Base-by-base conservation (phyloP, 1,140 invertebrate species). In the Zophobas morio region DNA sequence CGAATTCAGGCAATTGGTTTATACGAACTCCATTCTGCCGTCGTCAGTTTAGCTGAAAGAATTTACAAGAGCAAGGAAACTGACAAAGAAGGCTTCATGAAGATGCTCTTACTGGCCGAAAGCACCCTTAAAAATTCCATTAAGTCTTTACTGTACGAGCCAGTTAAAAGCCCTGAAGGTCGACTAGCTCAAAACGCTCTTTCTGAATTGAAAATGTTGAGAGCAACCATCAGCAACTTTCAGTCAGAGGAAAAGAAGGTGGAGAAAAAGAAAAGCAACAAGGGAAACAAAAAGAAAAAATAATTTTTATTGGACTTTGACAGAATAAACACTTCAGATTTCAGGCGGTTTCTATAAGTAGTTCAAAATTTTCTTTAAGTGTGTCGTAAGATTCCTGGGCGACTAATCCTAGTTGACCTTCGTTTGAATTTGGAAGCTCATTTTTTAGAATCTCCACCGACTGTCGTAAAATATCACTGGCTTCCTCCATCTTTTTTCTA, bases 21-120 rank as follows among this genome's bases (percentile, higher is more conserved):
- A 35, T 95, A 94, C 74, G 93, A 96, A 85, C 84, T 95, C 77
- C 92, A 94, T 82, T 89, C 90, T 8, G 90, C 93, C 0, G 86
- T 91, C 49, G 88, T 91, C 2, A 89, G 92, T 70, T 82, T 94
- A 40, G 89, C 91, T 0, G 91, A 91, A 79, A 90, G 88, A 76
- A 84, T 89, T 46, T 92, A 91, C 75, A 87, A 89, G 32, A 84
- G 87, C 0, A 87, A 88, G 8, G 88, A 91, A 84, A 90, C 92
- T 46, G 85, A 85, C 1, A 84, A 85, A 8, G 74, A 85, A 8
- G 87, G 87, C 42, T 87, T 90, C 72, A 82, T 91, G 80, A 80
- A 82, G 66, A 79, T 74, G 36, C 70, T 85, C 4, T 34, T 81
- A 35, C 66, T 75, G 66, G 90, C 90, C 0, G 90, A 91, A 81